Evolutionary conservation across 2,113 vertebrate genomes (phyloP), one percentile per base, ranked within the genome.

Genomic region (Ageneiosus marmoratus): DNA sequence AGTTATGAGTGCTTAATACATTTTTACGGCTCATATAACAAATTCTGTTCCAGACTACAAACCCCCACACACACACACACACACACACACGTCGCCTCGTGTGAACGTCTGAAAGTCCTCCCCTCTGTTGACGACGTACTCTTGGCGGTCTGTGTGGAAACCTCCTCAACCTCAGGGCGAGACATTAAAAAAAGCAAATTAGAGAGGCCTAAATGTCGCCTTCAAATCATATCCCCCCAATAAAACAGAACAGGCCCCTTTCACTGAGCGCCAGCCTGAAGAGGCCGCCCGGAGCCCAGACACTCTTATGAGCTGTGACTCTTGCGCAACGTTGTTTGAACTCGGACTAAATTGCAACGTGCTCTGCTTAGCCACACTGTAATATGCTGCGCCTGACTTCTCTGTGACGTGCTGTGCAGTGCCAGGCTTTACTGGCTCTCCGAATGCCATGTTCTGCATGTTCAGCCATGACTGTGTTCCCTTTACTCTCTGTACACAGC

Each of bases 91-190:
- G 44, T 53, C 44, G 41, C 32, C 58, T 80, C 18, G 41, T 75
- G 55, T 29, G 67, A 44, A 55, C n/a, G 50, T 81, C 72, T 55
- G 70, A 76, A 48, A 77, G 24, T 77, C 34, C 84, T 56, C 62
- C 63, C 80, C 24, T 76, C 48, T 41, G 8, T 48, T 62, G 84
- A 83, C 67, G 81, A 78, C 78, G 80, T 86, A 69, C 76, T 86
- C 48, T 88, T 89, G 89, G 87, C 87, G 65, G 72, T 50, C 10
- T 0, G 37, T 15, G 5, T 91, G 88, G 89, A 89, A 91, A 91
- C 77, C 79, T 83, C 22, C 65, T 84, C 56, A 77, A 84, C 81
- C 86, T 87, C 82, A 78, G 79, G 60, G 86, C 67, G 22, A 83
- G 87, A 84, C 87, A 75, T 87, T 79, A 84, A 87, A 55, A 77